These are phyloP conservation scores for Sialia sialis DNA, from an alignment of 2,113 vertebrate genomes.

Conservation along the genomic window DNA sequence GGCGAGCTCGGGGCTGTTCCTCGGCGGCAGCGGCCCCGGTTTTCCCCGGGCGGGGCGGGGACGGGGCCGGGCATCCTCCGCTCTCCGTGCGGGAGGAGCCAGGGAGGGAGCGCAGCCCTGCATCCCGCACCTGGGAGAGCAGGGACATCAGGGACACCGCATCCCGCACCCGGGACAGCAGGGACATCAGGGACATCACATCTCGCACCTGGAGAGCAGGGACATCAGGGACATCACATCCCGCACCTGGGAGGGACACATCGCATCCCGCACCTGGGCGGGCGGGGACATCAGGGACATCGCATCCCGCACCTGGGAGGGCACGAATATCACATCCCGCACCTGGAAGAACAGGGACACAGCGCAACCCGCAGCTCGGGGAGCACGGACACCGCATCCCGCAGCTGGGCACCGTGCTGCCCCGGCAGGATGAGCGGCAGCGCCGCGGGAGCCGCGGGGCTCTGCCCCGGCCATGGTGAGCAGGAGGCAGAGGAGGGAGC, in stretches of 20 bases:
- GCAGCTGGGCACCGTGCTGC: not conserved
- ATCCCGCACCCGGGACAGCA: not conserved
- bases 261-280: not conserved
- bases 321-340: not conserved
- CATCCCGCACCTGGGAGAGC: not conserved
- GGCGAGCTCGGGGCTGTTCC: not conserved
- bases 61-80: not conserved
- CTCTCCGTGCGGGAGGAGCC: not conserved
- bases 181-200: not conserved
- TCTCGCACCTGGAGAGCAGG: not conserved
- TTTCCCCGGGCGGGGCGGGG: not conserved
- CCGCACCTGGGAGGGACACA: not conserved
- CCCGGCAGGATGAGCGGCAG: not conserved
- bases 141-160: no score
- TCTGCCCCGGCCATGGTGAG: conserved; percentile 28
- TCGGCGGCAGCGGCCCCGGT: not conserved
- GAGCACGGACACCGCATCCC: not conserved
- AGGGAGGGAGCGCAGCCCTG: not conserved
- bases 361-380: not conserved
- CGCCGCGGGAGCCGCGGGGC: not conserved
- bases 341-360: not conserved
- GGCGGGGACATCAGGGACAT: not conserved
- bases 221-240: not conserved
- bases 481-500: not conserved
- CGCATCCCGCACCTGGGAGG: not conserved